phyloP scores from a whole-genome alignment of 1,140 invertebrate species.

The Drosophila quadrilineata region DNA sequence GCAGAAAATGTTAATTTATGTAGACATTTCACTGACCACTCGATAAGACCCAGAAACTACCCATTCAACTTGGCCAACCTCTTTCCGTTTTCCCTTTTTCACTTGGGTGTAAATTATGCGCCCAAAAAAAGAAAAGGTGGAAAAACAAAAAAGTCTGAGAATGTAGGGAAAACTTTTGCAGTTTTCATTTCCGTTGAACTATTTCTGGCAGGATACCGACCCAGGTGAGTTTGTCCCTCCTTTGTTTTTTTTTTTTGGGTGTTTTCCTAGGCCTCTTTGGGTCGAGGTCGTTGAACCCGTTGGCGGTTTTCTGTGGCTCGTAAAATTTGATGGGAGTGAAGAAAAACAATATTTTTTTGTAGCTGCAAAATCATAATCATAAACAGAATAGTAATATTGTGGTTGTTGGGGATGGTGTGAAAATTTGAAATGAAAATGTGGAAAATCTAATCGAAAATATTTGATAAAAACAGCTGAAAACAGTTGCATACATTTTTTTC shows the following conservation, averaged over 20 bases:
- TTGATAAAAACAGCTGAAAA: constrained; percentile 21
- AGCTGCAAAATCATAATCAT: too few species aligned
- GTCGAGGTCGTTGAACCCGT: constrained; percentile 64
- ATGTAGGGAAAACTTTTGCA: too few species aligned
- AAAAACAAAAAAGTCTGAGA: too few species aligned
- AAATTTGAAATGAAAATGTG: not conserved
- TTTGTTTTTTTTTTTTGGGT: not conserved
- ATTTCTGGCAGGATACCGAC: constrained; percentile 33
- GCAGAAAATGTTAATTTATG: constrained; percentile 63
- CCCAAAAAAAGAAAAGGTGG: constrained; percentile 19
- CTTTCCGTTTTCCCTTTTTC: not conserved
- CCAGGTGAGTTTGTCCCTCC: not conserved
- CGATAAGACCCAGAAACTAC: constrained; percentile 1
- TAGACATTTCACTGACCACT: constrained; percentile 30
- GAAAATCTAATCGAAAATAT: constrained; percentile 17
- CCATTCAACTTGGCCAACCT: not conserved
- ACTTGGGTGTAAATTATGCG: constrained; percentile 19
- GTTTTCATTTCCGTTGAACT: constrained; percentile 72
- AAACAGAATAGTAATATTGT: constrained; percentile 21
- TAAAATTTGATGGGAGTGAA: constrained; percentile 65
- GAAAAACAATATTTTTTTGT: constrained; percentile 69
- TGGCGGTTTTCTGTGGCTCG: constrained; percentile 65
- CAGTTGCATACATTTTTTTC: too few species aligned
- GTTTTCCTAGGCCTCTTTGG: constrained; percentile 13
- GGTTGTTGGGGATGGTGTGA: constrained; percentile 15